These are phyloP conservation scores for Armadillidium nasatum DNA, from an alignment of 1,140 invertebrate genomes.

Conservation along the genomic window DNA sequence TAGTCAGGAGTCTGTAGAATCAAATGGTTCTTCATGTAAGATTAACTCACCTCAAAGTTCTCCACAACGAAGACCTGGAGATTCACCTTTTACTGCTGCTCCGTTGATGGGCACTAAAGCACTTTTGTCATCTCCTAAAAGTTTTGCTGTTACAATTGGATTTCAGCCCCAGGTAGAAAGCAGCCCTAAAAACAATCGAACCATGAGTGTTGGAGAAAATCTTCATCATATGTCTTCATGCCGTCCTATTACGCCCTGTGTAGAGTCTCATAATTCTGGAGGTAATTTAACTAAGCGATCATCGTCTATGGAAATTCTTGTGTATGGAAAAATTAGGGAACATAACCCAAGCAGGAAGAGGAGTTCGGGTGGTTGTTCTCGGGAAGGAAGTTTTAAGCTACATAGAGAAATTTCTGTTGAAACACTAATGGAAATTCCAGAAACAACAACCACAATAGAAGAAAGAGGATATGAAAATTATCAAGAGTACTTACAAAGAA, in stretches of 20 bases:
- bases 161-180: conserved; percentile 37
- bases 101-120: conserved; percentile 39
- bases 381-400: conserved; percentile 41
- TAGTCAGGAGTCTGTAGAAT: conserved; percentile 43
- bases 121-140: conserved; percentile 30
- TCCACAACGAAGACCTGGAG: conserved; percentile 24
- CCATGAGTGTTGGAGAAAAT: conserved; percentile 35
- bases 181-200: conserved; percentile 25
- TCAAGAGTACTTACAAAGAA: conserved; percentile 35
- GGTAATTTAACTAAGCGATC: conserved; percentile 39
- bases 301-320: conserved; percentile 43
- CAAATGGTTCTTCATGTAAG: conserved; percentile 25
- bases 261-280: conserved; percentile 26
- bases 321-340: conserved; percentile 41
- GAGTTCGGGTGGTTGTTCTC: conserved; percentile 32
- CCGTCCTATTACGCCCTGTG: conserved; percentile 5
- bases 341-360: conserved; percentile 30
- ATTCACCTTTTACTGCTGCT: conserved; percentile 30
- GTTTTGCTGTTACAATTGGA: conserved; percentile 43
- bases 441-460: conserved; percentile 17
- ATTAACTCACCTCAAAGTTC: conserved; percentile 31
- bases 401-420: conserved; percentile 43
- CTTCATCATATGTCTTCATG: conserved; percentile 23
- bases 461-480: conserved; percentile 33
- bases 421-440: conserved; percentile 39